Evolutionary conservation across 2,113 vertebrate genomes (phyloP).

Genomic region (Amazona guildingii): DNA sequence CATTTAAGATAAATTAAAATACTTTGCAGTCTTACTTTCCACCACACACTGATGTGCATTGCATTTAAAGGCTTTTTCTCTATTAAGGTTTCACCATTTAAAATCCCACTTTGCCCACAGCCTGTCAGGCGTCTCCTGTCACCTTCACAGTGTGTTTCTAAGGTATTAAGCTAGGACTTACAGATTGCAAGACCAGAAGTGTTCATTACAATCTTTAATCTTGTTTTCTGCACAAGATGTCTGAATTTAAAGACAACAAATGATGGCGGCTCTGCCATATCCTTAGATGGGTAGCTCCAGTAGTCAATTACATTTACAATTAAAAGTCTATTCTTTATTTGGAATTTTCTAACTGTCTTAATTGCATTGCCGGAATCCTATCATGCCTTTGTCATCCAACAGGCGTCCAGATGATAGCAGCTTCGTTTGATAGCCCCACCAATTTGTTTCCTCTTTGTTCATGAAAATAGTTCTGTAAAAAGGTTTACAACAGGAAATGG

Average conservation of each 20-base stretch:
- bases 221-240: neutral
- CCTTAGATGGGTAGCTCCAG: neutral
- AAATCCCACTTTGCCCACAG: neutral
- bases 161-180: neutral
- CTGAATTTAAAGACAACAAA: neutral
- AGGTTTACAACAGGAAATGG: neutral
- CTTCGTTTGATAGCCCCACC: neutral
- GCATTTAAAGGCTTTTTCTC: neutral
- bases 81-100: neutral
- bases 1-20: slow-evolving; percentile 14
- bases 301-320: neutral
- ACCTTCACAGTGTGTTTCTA: neutral
- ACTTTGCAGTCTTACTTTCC: neutral
- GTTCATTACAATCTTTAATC: neutral
- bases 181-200: neutral
- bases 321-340: neutral
- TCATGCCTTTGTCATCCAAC: neutral
- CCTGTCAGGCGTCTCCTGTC: neutral
- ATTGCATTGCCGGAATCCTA: neutral
- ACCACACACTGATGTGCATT: neutral
- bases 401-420: neutral
- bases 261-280: neutral
- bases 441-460: neutral
- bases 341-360: neutral
- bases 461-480: neutral